Evolutionary conservation across 2,888 invertebrate species (phyloP), one percentile per base, ranked within the genome.

Genomic region (Pemphredon lugubris): DNA sequence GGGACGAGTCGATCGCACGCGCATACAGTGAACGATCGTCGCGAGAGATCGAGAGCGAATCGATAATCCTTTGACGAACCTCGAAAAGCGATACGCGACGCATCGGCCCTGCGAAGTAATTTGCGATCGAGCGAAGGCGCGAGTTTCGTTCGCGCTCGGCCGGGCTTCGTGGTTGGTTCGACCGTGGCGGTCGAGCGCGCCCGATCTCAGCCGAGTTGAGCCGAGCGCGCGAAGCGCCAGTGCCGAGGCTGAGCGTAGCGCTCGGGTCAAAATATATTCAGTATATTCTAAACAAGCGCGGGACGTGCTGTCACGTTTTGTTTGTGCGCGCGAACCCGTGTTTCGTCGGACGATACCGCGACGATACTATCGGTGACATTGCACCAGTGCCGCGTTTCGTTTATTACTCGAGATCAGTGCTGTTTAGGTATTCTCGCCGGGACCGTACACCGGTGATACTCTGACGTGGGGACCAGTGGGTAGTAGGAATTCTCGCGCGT

Each of bases 271-370:
- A 83, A 84, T 84, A 79, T 81, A 82, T 82, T 86, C 86, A 86
- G 86, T 86, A 75, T 84, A 85, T 85, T 84, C 80, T 79, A 84
- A 86, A 85, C 84, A 81, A 84, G 84, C 85, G 82, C 79, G 83
- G 77, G 85, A 83, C 79, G 83, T 80, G 81, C 71, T 78, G 75
- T 81, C 75, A 76, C 76, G 78, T 78, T 82, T 82, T 70, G 77
- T 75, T 81, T 76, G 82, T 69, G 79, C 75, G 68, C 74, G 77
- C 48, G 65, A 59, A 59, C 11, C 51, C 51, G 71, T 67, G 66
- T 54, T 54, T 64, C 64, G 64, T 40, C 58, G 70, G 47, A 53
- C 73, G 63, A 50, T 61, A 63, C 42, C 57, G 42, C 59, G 23
- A 47, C 18, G 44, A 51, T 45, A 47, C 64, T 45, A 42, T 50